Percentiles rank a stretch among this genome's conserved stretches.
phyloP scores from a whole-genome alignment of 2,113 vertebrate genomes.

The Gambusia holbrooki region DNA sequence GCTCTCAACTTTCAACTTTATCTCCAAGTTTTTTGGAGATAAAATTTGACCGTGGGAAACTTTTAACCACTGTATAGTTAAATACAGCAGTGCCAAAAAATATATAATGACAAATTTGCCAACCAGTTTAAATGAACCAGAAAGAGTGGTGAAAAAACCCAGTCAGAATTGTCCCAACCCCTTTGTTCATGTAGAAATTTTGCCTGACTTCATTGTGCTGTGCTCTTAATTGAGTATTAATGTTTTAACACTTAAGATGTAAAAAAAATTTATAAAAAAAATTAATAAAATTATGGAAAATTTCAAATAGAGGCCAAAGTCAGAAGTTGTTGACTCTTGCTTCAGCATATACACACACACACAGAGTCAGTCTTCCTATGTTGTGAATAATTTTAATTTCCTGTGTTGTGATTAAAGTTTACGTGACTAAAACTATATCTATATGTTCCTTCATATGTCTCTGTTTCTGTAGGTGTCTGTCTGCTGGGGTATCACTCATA shows the following conservation, averaged over 20 bases:
- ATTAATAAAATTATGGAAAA: background rate
- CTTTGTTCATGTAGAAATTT: no score
- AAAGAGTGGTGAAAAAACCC: no score
- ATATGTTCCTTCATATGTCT: slow-evolving; percentile 32
- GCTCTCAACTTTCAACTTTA: no score
- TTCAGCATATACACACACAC: background rate
- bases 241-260: no score
- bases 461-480: slow-evolving; percentile 13
- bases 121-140: no score
- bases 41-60: background rate
- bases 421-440: slow-evolving; percentile 39
- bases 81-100: background rate
- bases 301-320: background rate
- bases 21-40: no score
- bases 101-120: background rate
- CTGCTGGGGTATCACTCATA: slow-evolving; percentile 5
- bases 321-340: background rate
- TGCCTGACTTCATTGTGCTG: no score
- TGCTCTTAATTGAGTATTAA: no score
- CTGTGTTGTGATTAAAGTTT: slow-evolving; percentile 48
- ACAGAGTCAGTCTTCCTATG: slow-evolving; percentile 19
- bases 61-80: background rate
- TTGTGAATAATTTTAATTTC: no score
- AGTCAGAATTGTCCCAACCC: no score
- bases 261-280: background rate